These are phyloP conservation scores for Athripsodes cinereus DNA, from an alignment of 2,888 invertebrate genomes.

Conservation along the genomic window DNA sequence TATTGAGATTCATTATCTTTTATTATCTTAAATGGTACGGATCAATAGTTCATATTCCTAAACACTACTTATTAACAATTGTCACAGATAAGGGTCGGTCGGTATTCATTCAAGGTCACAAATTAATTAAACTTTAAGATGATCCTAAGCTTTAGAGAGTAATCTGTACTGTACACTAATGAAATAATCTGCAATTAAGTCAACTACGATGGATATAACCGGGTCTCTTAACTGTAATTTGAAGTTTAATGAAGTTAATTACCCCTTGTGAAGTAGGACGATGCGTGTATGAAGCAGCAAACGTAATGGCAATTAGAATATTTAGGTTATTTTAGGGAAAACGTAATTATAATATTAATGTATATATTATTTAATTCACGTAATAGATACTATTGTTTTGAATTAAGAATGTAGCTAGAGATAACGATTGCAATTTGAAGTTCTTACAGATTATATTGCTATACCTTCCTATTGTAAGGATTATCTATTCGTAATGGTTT, in stretches of 20 bases:
- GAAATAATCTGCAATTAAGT: constrained; percentile 1
- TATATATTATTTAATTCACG: neutral
- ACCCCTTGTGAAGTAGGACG: neutral
- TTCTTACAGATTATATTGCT: neutral
- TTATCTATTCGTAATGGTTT: too few species aligned
- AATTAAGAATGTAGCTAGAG: neutral
- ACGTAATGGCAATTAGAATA: neutral
- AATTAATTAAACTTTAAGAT: neutral
- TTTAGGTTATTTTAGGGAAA: neutral
- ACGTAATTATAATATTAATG: neutral
- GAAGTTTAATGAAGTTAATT: neutral
- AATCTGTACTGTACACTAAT: neutral
- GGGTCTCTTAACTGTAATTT: neutral
- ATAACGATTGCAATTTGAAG: neutral
- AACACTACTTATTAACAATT: too few species aligned
- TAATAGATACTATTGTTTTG: neutral
- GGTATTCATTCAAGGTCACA: neutral
- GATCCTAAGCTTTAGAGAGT: neutral
- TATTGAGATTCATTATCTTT: too few species aligned
- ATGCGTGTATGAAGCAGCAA: neutral
- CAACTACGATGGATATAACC: neutral
- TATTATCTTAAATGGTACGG: too few species aligned
- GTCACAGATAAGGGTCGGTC: too few species aligned
- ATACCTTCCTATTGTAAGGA: neutral
- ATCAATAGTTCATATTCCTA: too few species aligned